Conservation (phyloP, 2,888 invertebrate species). For the Leucoptera coffeella region DNA sequence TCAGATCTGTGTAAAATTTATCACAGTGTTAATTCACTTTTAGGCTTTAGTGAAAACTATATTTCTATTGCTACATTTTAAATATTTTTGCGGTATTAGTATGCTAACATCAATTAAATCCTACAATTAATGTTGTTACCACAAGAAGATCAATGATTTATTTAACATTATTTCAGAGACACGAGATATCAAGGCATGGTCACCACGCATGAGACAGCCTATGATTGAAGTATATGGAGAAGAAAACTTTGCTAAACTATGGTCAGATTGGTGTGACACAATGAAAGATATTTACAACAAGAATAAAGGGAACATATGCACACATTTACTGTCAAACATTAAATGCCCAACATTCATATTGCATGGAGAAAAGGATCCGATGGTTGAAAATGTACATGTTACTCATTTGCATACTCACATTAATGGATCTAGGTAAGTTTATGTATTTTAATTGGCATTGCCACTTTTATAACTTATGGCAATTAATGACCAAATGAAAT, state of each 20-base stretch:
- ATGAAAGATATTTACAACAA: slow-evolving; percentile 49
- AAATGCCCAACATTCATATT: slow-evolving; percentile 73
- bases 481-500: no score
- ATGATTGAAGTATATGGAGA: slow-evolving; percentile 69
- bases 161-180: no score
- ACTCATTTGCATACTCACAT: slow-evolving; percentile 65
- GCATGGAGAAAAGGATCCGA: slow-evolving; percentile 77
- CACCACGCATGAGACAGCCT: slow-evolving; percentile 67
- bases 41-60: no score
- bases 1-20: no score
- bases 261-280: slow-evolving; percentile 69
- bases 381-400: slow-evolving; percentile 70
- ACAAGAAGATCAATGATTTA: no score
- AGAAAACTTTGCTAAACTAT: slow-evolving; percentile 60
- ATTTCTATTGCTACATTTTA: no score
- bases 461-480: no score
- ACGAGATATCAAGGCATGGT: slow-evolving; percentile 71
- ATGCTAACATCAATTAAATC: no score
- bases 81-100: no score
- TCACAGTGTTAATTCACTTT: no score
- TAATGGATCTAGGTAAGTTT: slow-evolving; percentile 55
- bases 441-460: no score
- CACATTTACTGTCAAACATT: slow-evolving; percentile 55
- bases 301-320: slow-evolving; percentile 69
- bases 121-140: no score